Evolutionary conservation across 1,140 invertebrate species (phyloP), one percentile per base, ranked within the genome.

Genomic region (Venustaconcha ellipsiformis): DNA sequence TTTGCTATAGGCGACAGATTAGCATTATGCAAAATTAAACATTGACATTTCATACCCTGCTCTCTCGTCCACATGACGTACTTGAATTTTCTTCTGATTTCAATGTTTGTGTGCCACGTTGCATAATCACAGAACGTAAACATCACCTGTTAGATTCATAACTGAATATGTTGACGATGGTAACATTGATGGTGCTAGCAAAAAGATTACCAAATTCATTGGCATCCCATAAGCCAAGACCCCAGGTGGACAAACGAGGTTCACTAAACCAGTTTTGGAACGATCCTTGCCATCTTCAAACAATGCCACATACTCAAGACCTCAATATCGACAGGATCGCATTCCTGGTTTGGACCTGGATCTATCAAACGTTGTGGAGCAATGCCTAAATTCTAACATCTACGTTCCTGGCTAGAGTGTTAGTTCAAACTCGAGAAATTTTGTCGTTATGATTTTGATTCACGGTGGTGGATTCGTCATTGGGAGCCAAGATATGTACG

Each of bases 201-300:
- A 94, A 84, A 94, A 96, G 84, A 94, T 97, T 48, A 95, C 97
- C 86, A 94, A 94, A 0, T 98, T 95, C 94, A 92, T 95, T 78
- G 95, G 95, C n/a, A 96, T 97, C 73, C 96, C 96, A 13, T 97
- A 95, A 88, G 96, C 96, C 66, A 94, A 97, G 89, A 96, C 97
- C 87, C 96, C 96, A 2, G 74, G 96, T 55, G 96, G 96, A 86
- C 93, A 94, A 70, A 90, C 96, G 63, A 92, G 96, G 78, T 98
- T 97, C 90, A 92, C 94, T 69, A 95, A 96, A 89, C 96, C 96
- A 13, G 91, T 94, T 76, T 95, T 95, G 14, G 62, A 70, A n/a
- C 74, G 30, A 15, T 57, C 91, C 67, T 97, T 96, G 96, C 93
- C 94, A 23, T 92, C 94, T 55, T 92, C 94, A 84, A 82, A 89